Conservation (phyloP, 2,113 vertebrate genomes). For the Gobius niger region DNA sequence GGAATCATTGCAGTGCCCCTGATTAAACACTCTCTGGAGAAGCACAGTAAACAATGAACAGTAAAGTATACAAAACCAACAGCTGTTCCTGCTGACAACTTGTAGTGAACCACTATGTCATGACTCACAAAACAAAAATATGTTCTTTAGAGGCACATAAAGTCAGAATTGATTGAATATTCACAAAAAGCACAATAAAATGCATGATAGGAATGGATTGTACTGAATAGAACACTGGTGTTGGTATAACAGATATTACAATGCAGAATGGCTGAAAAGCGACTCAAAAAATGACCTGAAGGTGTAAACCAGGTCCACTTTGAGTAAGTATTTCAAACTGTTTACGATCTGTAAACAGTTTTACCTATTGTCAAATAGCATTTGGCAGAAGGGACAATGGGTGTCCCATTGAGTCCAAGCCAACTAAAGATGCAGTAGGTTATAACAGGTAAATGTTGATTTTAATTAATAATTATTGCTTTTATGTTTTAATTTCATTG, state of each 20-base stretch:
- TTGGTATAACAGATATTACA: slow-evolving; percentile 31
- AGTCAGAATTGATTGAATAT: slow-evolving; percentile 35
- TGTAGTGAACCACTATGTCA: slow-evolving; percentile 20
- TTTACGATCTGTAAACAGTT: slow-evolving; percentile 56
- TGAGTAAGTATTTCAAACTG: not conserved
- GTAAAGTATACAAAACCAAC: slow-evolving; percentile 7
- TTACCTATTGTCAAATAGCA: slow-evolving; percentile 9
- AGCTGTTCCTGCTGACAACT: slow-evolving; percentile 37
- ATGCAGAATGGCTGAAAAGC: slow-evolving; percentile 38
- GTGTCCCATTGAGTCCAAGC: slow-evolving; percentile 4
- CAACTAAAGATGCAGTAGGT: slow-evolving; percentile 8
- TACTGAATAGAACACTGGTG: slow-evolving; percentile 33
- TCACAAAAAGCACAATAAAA: slow-evolving; percentile 43
- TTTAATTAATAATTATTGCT: slow-evolving; percentile 49
- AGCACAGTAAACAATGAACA: slow-evolving; percentile 31
- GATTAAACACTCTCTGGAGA: slow-evolving; percentile 49
- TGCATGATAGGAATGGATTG: slow-evolving; percentile 22
- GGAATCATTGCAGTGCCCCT: slow-evolving; percentile 36
- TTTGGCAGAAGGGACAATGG: slow-evolving; percentile 9
- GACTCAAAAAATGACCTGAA: slow-evolving; percentile 31
- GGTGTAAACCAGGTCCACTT: slow-evolving; percentile 8
- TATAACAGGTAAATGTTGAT: slow-evolving; percentile 11
- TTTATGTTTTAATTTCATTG: slow-evolving; percentile 8
- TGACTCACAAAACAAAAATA: slow-evolving; percentile 22
- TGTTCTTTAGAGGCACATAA: slow-evolving; percentile 29